Conservation (phyloP, 92 coral and sea anemone genomes). For the Porites rus region DNA sequence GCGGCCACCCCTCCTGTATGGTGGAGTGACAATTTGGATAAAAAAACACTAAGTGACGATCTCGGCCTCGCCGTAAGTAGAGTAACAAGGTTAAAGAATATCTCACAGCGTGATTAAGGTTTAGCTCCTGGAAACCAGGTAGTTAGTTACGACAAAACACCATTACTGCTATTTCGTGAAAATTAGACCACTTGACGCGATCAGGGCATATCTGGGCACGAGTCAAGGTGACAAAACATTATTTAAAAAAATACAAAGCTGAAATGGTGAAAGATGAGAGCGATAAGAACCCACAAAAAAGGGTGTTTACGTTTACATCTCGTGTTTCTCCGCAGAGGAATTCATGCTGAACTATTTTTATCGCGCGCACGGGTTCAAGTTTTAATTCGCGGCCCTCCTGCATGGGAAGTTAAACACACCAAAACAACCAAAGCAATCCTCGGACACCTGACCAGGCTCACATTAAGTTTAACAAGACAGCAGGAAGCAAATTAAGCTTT, state of each 20-base stretch:
- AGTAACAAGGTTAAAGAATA: conserved; percentile 16
- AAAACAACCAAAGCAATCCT: conserved; percentile 9
- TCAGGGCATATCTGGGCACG: background rate
- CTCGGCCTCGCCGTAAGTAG: conserved; percentile 1
- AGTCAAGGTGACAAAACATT: conserved; percentile 2
- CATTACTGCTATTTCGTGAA: conserved; percentile 21
- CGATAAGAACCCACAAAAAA: conserved; percentile 33
- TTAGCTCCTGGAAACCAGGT: conserved; percentile 17
- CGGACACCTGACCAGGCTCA: conserved; percentile 14
- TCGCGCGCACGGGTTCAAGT: background rate
- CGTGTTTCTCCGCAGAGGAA: conserved; percentile 38
- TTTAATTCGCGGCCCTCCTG: conserved; percentile 24
- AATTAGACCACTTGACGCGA: background rate
- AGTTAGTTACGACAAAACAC: background rate
- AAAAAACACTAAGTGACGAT: background rate
- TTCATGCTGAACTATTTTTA: conserved; percentile 22
- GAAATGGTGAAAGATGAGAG: conserved; percentile 45
- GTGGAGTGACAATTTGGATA: background rate
- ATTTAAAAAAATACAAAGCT: conserved; percentile 1
- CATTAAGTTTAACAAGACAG: background rate
- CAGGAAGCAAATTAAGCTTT: background rate
- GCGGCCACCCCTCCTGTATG: too few species aligned
- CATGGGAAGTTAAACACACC: conserved; percentile 21
- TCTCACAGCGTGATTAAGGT: conserved; percentile 38
- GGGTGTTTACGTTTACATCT: conserved; percentile 22